Conservation (phyloP, 2,888 invertebrate species). For the Embidobia sp. region DNA sequence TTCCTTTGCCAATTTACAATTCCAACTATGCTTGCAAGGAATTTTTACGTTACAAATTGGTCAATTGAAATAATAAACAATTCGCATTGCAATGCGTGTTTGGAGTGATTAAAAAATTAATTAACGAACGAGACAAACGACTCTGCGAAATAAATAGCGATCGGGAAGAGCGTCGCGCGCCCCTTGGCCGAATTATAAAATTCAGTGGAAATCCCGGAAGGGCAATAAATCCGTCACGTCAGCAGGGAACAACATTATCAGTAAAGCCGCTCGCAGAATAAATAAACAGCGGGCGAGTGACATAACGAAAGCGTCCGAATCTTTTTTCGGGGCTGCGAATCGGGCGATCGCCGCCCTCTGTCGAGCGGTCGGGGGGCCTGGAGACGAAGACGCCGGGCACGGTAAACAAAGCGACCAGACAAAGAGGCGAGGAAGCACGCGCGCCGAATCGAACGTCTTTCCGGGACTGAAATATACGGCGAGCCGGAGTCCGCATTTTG, state of each 20-base stretch:
- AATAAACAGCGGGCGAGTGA: constrained; percentile 35
- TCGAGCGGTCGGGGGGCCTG: constrained; percentile 25
- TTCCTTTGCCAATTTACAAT: no score
- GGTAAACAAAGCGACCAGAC: constrained; percentile 57
- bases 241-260: constrained; percentile 20
- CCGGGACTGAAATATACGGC: constrained; percentile 54
- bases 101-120: neutral
- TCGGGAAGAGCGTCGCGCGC: no score
- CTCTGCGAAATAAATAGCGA: no score
- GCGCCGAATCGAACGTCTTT: constrained; percentile 61
- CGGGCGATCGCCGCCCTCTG: constrained; percentile 35
- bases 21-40: no score
- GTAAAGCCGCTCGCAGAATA: constrained; percentile 13
- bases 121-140: neutral
- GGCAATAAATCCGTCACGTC: constrained; percentile 20
- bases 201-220: neutral
- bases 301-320: constrained; percentile 34
- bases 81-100: no score
- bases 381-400: constrained; percentile 54
- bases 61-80: no score
- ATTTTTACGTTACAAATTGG: no score
- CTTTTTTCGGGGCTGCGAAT: constrained; percentile 46
- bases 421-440: constrained; percentile 55
- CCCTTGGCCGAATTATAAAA: constrained; percentile 1
- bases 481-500: constrained; percentile 41